Evolutionary conservation across 2,888 invertebrate genomes (phyloP).

Genomic region (Cepaea hortensis): DNA sequence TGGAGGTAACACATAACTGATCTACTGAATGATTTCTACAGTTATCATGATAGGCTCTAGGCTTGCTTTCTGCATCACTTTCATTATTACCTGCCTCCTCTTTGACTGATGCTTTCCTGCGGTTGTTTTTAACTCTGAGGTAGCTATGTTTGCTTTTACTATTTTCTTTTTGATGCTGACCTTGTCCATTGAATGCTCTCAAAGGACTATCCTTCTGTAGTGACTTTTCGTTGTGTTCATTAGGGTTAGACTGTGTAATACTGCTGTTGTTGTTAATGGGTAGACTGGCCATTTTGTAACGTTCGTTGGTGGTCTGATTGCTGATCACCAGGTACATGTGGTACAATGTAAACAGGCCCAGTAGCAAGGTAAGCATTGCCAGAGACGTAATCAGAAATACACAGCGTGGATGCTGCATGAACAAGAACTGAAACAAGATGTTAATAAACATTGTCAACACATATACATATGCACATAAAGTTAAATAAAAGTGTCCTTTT

Average conservation of each 20-base stretch:
- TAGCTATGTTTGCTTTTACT: background rate
- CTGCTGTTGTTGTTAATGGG: conserved; percentile 35
- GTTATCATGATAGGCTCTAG: background rate
- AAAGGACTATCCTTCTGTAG: background rate
- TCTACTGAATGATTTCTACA: conserved; percentile 37
- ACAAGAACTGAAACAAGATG: conserved; percentile 67
- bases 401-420: conserved; percentile 70
- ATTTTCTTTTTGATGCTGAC: background rate
- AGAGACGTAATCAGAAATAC: conserved; percentile 69
- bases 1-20: too few species aligned
- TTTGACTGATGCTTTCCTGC: conserved; percentile 10
- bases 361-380: conserved; percentile 61
- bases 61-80: background rate
- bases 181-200: background rate
- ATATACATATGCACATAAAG: background rate
- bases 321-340: conserved; percentile 68
- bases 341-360: conserved; percentile 67
- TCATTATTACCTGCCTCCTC: conserved; percentile 2
- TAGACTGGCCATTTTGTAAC: conserved; percentile 63
- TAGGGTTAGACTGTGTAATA: background rate
- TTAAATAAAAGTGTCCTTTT: too few species aligned
- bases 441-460: background rate
- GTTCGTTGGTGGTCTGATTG: conserved; percentile 75
- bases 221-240: background rate
- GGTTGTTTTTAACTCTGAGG: conserved; percentile 8